Conservation (phyloP, 2,888 invertebrate genomes). For the Pseudococcus longispinus region DNA sequence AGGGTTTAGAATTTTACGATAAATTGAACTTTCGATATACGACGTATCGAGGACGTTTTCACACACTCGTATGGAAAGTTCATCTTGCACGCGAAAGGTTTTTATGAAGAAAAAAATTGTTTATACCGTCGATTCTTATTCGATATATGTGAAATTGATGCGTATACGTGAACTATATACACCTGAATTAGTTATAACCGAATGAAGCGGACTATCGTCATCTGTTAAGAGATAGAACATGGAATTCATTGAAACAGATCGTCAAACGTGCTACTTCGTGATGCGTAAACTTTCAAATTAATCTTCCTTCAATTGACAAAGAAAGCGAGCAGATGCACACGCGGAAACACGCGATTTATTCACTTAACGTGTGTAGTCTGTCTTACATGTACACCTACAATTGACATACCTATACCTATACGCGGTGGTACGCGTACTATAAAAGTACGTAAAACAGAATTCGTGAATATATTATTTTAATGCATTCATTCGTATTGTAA, state of each 20-base stretch:
- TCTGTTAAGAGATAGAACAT: conserved; percentile 38
- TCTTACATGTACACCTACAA: conserved; percentile 18
- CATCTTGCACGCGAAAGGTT: background rate
- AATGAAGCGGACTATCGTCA: conserved; percentile 44
- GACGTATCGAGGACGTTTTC: background rate
- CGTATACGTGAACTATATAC: conserved; percentile 15
- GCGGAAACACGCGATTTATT: conserved; percentile 16
- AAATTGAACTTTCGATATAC: conserved; percentile 12
- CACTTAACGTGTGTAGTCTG: conserved; percentile 20
- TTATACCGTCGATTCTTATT: background rate
- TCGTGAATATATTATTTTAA: conserved; percentile 41
- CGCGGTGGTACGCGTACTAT: background rate
- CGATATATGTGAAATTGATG: conserved; percentile 8
- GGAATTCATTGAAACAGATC: conserved; percentile 46
- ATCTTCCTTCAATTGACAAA: conserved; percentile 48
- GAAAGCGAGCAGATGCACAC: conserved; percentile 33
- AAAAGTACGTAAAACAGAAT: conserved; percentile 34
- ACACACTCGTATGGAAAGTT: background rate
- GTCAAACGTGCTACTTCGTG: conserved; percentile 42
- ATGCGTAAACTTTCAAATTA: conserved; percentile 49
- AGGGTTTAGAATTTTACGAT: conserved; percentile 10
- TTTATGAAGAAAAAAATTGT: background rate
- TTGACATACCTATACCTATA: background rate
- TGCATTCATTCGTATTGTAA: conserved; percentile 31
- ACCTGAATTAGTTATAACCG: conserved; percentile 41